Percentiles rank a stretch among this genome's conserved stretches.
These are phyloP conservation scores for Sander lucioperca DNA, from an alignment of 2,113 vertebrate genomes.

Conservation along the genomic window DNA sequence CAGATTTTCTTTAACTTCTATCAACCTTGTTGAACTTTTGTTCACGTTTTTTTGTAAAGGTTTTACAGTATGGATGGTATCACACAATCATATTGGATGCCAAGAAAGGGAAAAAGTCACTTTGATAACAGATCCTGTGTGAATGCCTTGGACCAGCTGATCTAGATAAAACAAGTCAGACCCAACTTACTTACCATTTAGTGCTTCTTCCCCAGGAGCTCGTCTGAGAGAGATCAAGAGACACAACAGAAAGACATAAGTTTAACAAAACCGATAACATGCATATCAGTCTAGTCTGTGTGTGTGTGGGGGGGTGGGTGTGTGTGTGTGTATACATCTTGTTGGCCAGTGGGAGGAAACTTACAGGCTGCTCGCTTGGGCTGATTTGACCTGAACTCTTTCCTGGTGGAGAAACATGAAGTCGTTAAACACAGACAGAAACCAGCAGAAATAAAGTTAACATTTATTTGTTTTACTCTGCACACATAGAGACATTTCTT, in stretches of 20 bases:
- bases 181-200: constrained; percentile 70
- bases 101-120: no score
- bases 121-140: not conserved
- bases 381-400: constrained; percentile 91
- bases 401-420: constrained; percentile 84
- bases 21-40: no score
- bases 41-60: no score
- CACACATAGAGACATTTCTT: constrained; percentile 34
- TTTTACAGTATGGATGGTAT: no score
- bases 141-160: not conserved
- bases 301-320: not conserved
- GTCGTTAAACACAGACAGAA: constrained; percentile 31
- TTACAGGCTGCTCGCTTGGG: constrained; percentile 92
- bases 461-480: not conserved
- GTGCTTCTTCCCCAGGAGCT: constrained; percentile 71
- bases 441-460: not conserved
- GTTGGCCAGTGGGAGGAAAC: constrained; percentile 68
- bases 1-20: no score
- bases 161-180: constrained; percentile 8
- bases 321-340: not conserved
- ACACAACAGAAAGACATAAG: not conserved
- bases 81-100: no score
- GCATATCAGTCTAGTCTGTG: not conserved
- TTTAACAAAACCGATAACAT: no score
- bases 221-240: constrained; percentile 54